Conservation (phyloP, 2,113 vertebrate species). For the Melanerpes formicivorus region DNA sequence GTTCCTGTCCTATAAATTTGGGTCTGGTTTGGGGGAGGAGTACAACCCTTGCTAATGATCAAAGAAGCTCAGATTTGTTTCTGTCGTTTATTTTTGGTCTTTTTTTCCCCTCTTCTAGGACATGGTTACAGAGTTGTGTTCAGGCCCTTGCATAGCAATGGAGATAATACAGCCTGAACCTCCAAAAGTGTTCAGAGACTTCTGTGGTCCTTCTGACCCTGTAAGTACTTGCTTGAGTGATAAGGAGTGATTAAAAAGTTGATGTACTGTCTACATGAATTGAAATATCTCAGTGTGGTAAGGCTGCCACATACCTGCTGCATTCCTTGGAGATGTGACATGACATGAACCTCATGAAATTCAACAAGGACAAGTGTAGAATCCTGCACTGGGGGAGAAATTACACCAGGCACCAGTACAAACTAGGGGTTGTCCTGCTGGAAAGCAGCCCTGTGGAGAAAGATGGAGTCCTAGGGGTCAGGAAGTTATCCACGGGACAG, state of each 20-base stretch:
- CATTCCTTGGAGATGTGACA: neutral
- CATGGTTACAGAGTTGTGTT: slow-evolving; percentile 91
- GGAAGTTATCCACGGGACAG: no score
- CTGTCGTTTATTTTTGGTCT: neutral
- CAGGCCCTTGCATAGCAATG: slow-evolving; percentile 90
- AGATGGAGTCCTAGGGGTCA: no score
- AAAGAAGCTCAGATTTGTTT: neutral
- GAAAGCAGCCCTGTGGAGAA: no score
- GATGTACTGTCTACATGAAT: neutral
- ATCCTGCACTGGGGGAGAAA: no score
- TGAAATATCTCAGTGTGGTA: neutral
- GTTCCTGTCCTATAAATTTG: neutral
- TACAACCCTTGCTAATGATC: neutral
- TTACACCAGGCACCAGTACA: no score
- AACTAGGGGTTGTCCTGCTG: no score
- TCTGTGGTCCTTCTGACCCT: slow-evolving; percentile 93
- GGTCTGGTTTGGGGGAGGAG: neutral
- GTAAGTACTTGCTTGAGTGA: slow-evolving; percentile 81
- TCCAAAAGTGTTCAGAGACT: slow-evolving; percentile 86
- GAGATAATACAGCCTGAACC: slow-evolving; percentile 83
- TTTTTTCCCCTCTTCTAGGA: slow-evolving; percentile 71
- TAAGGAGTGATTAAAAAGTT: neutral
- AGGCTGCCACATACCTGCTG: neutral
- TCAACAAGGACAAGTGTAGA: no score
- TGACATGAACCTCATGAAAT: no score